These are phyloP conservation scores for Microcebus griseorufus DNA, from an alignment of 2,113 vertebrate species.

Conservation along the genomic window DNA sequence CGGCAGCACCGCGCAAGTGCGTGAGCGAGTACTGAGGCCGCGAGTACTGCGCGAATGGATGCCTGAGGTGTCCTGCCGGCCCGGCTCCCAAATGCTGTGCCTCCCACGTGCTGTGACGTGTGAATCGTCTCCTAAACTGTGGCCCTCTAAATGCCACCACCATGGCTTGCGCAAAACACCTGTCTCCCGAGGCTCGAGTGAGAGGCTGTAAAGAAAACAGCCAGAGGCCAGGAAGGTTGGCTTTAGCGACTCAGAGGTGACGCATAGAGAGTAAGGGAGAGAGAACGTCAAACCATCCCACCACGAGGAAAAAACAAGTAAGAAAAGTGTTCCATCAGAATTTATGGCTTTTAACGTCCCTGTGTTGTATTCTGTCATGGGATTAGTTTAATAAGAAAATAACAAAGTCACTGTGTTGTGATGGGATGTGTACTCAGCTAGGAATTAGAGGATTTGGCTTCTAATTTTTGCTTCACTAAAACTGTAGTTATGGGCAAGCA, in stretches of 20 bases:
- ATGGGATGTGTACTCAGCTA: accelerated
- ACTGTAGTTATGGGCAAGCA: background rate
- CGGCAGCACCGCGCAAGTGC: background rate
- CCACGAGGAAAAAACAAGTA: accelerated
- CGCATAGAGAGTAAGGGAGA: too few relatives aligned
- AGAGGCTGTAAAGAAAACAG: background rate
- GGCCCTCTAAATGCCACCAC: too few relatives aligned
- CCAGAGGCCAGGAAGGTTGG: accelerated
- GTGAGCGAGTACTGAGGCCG: background rate
- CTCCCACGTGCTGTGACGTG: accelerated
- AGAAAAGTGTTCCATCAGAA: background rate
- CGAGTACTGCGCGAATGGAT: accelerated
- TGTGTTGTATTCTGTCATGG: too few relatives aligned
- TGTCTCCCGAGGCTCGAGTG: accelerated
- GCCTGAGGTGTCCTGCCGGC: accelerated
- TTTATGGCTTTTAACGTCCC: background rate
- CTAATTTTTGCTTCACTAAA: background rate
- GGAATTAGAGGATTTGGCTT: background rate
- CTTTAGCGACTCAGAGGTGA: background rate
- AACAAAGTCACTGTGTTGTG: background rate
- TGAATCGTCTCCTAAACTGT: accelerated
- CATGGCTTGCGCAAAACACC: accelerated
- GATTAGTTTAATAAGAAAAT: too few relatives aligned
- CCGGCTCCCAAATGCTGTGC: accelerated
- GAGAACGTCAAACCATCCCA: background rate